phyloP scores from a whole-genome alignment of 2,113 vertebrate genomes.

The Oplegnathus fasciatus region DNA sequence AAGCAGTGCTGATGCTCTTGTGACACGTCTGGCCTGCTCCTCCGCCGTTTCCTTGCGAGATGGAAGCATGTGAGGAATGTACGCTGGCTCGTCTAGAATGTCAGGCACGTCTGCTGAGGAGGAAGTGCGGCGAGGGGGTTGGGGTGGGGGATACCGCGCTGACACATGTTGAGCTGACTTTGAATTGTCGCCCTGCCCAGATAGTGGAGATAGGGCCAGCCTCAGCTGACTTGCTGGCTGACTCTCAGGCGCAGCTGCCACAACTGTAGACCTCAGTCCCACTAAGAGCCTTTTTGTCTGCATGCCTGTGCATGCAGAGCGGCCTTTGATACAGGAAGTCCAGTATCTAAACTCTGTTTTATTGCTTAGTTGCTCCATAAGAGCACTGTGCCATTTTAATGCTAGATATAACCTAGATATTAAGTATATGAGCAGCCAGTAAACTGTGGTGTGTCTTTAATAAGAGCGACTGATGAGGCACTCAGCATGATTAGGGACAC shows the following conservation, averaged over 20 bases:
- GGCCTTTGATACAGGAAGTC: conserved; percentile 70
- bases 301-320: conserved; percentile 28
- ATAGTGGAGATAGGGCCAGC: conserved; percentile 49
- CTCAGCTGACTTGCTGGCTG: conserved; percentile 75
- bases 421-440: conserved; percentile 8
- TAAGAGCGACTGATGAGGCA: conserved; percentile 44
- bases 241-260: conserved; percentile 69
- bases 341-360: conserved; percentile 46
- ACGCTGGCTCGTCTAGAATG: conserved; percentile 80
- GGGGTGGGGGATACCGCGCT: conserved; percentile 32
- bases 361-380: conserved; percentile 24
- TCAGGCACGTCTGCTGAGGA: conserved; percentile 74
- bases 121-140: conserved; percentile 45
- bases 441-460: conserved; percentile 26
- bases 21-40: conserved; percentile 45
- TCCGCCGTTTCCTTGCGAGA: conserved; percentile 41
- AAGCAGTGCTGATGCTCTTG: conserved; percentile 36
- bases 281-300: conserved; percentile 66
- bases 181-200: conserved; percentile 52
- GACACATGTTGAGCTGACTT: conserved; percentile 69
- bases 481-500: conserved; percentile 38
- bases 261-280: conserved; percentile 69
- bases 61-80: conserved; percentile 80
- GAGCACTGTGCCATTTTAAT: background rate
- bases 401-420: conserved; percentile 27